A percentile compares a stretch with the other conserved stretches of the same genome.
These are phyloP conservation scores for Engraulis encrasicolus DNA, from an alignment of 2,113 vertebrate species.

Conservation along the genomic window DNA sequence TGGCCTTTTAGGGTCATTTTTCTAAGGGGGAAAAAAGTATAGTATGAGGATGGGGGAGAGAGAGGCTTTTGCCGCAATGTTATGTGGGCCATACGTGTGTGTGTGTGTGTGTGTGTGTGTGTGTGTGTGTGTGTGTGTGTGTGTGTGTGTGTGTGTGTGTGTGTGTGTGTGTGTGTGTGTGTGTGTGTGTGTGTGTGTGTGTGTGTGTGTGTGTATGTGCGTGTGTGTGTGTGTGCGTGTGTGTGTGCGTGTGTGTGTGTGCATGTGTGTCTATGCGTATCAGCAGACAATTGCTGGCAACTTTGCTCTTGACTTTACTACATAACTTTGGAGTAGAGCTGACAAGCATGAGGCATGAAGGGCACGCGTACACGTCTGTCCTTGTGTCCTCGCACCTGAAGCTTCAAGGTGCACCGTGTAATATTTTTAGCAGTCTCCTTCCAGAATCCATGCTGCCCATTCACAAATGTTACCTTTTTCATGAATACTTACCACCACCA, in stretches of 20 bases:
- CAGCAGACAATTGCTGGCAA: no score
- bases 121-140: conserved; percentile 13
- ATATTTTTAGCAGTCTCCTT: no score
- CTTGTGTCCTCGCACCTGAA: no score
- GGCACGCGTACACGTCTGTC: no score
- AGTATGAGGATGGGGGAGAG: no score
- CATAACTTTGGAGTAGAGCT: background rate
- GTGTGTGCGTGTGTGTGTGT: no score
- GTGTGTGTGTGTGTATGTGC: conserved; percentile 9
- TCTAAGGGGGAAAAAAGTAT: background rate
- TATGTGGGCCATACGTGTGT: background rate
- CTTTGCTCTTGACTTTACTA: background rate
- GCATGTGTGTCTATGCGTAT: no score
- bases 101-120: conserved; percentile 15
- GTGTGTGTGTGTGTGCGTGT: background rate
- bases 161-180: no score
- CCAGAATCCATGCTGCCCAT: no score
- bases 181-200: background rate
- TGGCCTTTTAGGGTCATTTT: background rate
- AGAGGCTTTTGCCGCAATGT: background rate
- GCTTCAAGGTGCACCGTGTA: no score
- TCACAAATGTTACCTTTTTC: no score
- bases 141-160: background rate
- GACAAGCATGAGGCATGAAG: background rate
- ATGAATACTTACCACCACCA: no score